Conservation (phyloP, 2,888 invertebrate species). For the Hecatera dysodea region DNA sequence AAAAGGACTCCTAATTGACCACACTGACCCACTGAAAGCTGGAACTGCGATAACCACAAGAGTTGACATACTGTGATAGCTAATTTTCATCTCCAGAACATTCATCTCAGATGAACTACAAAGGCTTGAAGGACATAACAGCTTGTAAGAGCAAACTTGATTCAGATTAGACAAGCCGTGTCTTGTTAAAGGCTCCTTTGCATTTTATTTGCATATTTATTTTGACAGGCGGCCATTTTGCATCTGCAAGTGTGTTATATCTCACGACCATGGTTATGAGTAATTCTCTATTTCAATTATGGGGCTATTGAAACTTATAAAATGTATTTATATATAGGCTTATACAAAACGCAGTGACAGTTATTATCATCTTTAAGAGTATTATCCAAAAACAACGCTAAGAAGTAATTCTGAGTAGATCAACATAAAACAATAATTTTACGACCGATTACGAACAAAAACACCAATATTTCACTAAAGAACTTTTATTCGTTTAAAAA, state of each 20-base stretch:
- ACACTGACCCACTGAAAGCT: slow-evolving; percentile 57
- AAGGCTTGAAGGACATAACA: slow-evolving; percentile 54
- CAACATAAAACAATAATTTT: slow-evolving; percentile 54
- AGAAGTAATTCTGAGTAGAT: slow-evolving; percentile 33
- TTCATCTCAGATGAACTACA: slow-evolving; percentile 64
- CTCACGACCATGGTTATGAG: slow-evolving; percentile 10
- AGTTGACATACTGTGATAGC: slow-evolving; percentile 64
- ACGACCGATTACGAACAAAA: slow-evolving; percentile 41
- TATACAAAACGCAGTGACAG: slow-evolving; percentile 6
- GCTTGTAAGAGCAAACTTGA: slow-evolving; percentile 52
- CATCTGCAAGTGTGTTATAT: slow-evolving; percentile 1
- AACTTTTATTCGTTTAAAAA: slow-evolving; percentile 50
- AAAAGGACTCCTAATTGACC: slow-evolving; percentile 51
- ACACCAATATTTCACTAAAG: slow-evolving; percentile 35
- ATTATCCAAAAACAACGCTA: slow-evolving; percentile 4
- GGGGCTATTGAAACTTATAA: slow-evolving; percentile 15
- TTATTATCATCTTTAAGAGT: slow-evolving; percentile 18
- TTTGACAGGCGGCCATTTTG: slow-evolving; percentile 22
- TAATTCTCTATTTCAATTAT: slow-evolving; percentile 17
- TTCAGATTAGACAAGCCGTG: slow-evolving; percentile 62
- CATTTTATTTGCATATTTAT: slow-evolving; percentile 21
- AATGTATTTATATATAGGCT: slow-evolving; percentile 9
- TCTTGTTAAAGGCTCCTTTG: slow-evolving; percentile 23
- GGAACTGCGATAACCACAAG: slow-evolving; percentile 51
- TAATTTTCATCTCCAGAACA: slow-evolving; percentile 56